Base-by-base conservation (phyloP, 1,140 invertebrate species). In the Eriocheir sinensis region DNA sequence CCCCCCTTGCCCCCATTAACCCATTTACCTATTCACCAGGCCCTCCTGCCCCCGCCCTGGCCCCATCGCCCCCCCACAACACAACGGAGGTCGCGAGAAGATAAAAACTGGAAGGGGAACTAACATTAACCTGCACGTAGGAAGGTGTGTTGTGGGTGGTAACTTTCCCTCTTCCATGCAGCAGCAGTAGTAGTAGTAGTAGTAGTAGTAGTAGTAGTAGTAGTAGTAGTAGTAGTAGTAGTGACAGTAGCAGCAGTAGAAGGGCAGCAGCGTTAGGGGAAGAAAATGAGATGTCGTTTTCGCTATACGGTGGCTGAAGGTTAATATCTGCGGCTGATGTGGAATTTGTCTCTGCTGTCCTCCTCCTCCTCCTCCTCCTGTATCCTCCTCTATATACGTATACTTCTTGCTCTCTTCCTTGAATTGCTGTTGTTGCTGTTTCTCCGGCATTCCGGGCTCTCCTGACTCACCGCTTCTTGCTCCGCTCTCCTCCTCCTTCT, bases 81-180 rank as follows among this genome's bases (percentile, higher is more conserved):
- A n/a, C 86, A 15, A 38, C 40, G 34, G 36, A 89, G 12, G 38
- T 9, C 8, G 36, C 21, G 41, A 89, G 36, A 17, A 41, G 86
- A 34, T 89, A 89, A 89, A 89, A 89, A 89, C 86, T 89, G 86
- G 86, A 89, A 32, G 86, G 86, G 86, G 40, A 40, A 89, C 0
- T 89, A 89, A 89, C 86, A 89, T 89, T 89, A 44, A 44, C 40
- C 41, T 48, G 38, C 38, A 21, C 38, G 44, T 36, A 91, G 30
- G 89, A 15, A 9, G 89, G 41, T 38, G 34, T 38, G 83, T 17
- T 86, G 32, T 40, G 83, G 83, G 83, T 86, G 21, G 60, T 6
- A 72, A 12, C 27, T n/a, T 21, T 72, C 53, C 27, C 53, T 72
- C 53, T 72, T 21, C 21, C 21, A 53, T 15, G n/a, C 27, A 72